phyloP scores from a whole-genome alignment of 2,113 vertebrate genomes.

The Raphicerus campestris region DNA sequence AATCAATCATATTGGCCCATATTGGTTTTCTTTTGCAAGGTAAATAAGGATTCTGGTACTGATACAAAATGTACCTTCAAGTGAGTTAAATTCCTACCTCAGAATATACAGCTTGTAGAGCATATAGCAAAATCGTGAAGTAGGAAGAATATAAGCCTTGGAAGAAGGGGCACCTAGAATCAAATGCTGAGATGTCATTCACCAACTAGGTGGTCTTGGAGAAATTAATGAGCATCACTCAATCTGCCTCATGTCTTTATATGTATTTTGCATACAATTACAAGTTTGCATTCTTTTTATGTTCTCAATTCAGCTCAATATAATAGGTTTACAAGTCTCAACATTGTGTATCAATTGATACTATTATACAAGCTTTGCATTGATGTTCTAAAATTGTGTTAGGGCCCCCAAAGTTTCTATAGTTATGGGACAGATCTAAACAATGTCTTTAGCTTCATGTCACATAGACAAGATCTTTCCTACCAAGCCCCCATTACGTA shows the following conservation, averaged over 20 bases:
- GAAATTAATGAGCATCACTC: not conserved
- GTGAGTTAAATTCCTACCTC: not conserved
- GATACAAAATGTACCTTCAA: not conserved
- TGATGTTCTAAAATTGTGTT: not conserved
- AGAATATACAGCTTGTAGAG: not conserved
- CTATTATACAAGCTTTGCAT: not conserved
- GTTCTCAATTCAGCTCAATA: not conserved
- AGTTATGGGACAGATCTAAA: not conserved
- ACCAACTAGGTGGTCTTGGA: not conserved
- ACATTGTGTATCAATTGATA: not conserved
- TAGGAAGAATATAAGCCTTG: not conserved
- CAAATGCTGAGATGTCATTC: not conserved
- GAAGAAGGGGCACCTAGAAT: not conserved
- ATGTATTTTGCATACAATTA: not conserved
- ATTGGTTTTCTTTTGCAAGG: not conserved
- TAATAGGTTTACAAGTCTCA: not conserved
- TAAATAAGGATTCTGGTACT: not conserved
- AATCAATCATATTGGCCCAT: not conserved
- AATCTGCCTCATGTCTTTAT: not conserved
- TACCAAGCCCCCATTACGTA: not conserved
- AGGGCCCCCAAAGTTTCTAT: not conserved
- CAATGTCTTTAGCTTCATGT: not conserved
- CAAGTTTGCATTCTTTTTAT: not conserved
- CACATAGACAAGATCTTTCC: not conserved
- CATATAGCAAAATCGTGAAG: not conserved